These are phyloP conservation scores for Aricia artaxerxes DNA, from an alignment of 2,888 invertebrate species.

Conservation along the genomic window DNA sequence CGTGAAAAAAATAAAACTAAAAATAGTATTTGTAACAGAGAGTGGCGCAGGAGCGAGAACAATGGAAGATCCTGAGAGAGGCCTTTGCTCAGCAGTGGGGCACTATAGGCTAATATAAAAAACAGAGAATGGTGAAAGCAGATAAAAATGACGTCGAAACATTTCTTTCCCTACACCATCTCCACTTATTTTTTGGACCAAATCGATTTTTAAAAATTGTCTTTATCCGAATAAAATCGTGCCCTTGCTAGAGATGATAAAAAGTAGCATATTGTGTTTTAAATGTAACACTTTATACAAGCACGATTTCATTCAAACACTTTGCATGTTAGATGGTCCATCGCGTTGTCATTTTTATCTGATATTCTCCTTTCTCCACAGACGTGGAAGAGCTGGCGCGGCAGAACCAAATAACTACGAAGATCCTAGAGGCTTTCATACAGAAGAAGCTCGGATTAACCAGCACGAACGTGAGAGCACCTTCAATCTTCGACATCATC, in stretches of 20 bases:
- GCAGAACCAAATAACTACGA: constrained; percentile 88
- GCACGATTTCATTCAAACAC: background rate
- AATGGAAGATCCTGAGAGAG: no score
- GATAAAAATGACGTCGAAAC: constrained; percentile 76
- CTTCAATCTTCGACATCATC: constrained; percentile 84
- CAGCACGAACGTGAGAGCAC: constrained; percentile 69
- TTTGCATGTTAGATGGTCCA: constrained; percentile 41
- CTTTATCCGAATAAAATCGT: background rate
- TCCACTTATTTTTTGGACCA: constrained; percentile 39
- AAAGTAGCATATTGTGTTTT: no score
- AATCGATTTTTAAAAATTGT: background rate
- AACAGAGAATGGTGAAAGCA: constrained; percentile 60
- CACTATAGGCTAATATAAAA: no score
- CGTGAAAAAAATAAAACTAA: no score
- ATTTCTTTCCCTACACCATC: constrained; percentile 42
- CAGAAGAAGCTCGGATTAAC: constrained; percentile 85
- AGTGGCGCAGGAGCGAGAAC: constrained; percentile 45
- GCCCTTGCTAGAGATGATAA: background rate
- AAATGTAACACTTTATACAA: background rate
- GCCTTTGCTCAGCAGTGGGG: no score
- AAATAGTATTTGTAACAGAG: constrained; percentile 30
- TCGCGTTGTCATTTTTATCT: constrained; percentile 77
- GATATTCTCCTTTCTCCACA: constrained; percentile 73
- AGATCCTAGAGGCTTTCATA: constrained; percentile 87
- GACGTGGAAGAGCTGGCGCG: constrained; percentile 83